phyloP scores from a whole-genome alignment of 53 echinoderm and acorn worm genomes.

The Henricia sp. region DNA sequence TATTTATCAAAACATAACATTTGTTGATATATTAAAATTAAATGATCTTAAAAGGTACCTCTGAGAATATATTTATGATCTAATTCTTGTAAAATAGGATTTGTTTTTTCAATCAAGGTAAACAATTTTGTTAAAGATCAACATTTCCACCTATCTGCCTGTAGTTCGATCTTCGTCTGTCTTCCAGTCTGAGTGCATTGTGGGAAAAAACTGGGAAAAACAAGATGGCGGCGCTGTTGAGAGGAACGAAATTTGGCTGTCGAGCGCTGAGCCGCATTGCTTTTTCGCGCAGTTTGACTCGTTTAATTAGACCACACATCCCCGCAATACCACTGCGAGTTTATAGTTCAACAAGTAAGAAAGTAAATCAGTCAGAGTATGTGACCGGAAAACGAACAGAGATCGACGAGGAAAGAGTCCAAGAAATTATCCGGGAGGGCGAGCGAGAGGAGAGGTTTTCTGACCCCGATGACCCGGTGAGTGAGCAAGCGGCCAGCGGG shows the following conservation, averaged over 20 bases:
- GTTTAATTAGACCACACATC: conserved; percentile 27
- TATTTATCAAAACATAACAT: too few species aligned
- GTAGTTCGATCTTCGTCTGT: too few species aligned
- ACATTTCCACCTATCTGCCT: too few species aligned
- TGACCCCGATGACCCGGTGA: conserved; percentile 78
- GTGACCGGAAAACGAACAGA: conserved; percentile 85
- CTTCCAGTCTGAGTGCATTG: conserved; percentile 28
- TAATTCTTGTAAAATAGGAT: too few species aligned
- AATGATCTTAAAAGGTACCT: too few species aligned
- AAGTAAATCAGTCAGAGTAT: conserved; percentile 87
- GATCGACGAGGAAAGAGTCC: conserved; percentile 69
- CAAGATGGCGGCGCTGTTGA: conserved; percentile 85
- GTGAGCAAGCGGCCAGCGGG: too few species aligned
- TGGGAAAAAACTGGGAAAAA: too few species aligned
- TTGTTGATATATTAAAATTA: too few species aligned
- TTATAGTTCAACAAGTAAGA: conserved; percentile 89
- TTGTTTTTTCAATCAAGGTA: too few species aligned
- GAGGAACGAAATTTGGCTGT: conserved; percentile 52
- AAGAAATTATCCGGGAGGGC: conserved; percentile 79
- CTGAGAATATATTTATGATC: too few species aligned
- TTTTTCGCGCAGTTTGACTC: conserved; percentile 4
- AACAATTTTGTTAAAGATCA: too few species aligned
- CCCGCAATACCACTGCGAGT: conserved; percentile 54
- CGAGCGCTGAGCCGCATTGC: conserved; percentile 24
- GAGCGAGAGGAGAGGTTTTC: conserved; percentile 34